Conservation (phyloP, 2,888 invertebrate species). For the Apoda limacodes region DNA sequence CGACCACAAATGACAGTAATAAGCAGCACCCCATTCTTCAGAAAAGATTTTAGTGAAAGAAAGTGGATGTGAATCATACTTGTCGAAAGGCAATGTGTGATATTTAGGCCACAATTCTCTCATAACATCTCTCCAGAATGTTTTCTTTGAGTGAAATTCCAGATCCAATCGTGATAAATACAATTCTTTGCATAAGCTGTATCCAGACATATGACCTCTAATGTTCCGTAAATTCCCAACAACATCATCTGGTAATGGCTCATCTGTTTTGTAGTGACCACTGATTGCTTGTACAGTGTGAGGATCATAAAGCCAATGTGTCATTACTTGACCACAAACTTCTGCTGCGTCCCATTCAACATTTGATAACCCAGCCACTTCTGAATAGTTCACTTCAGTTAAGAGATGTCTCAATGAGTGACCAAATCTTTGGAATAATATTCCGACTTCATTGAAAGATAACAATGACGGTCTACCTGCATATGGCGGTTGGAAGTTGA, state of each 20-base stretch:
- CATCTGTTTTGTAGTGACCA: conserved; percentile 79
- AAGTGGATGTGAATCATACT: conserved; percentile 86
- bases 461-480: conserved; percentile 76
- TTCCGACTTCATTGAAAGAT: conserved; percentile 79
- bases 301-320: conserved; percentile 81
- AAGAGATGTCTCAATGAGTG: conserved; percentile 87
- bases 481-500: conserved; percentile 80
- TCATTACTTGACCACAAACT: conserved; percentile 85
- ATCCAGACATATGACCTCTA: conserved; percentile 81
- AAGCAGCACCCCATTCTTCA: conserved; percentile 87
- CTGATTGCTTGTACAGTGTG: conserved; percentile 72
- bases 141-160: conserved; percentile 79
- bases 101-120: conserved; percentile 85
- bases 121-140: conserved; percentile 87
- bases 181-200: conserved; percentile 82
- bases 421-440: conserved; percentile 89
- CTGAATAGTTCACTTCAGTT: conserved; percentile 83
- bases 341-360: conserved; percentile 96
- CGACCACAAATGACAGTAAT: conserved; percentile 89
- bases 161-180: conserved; percentile 87
- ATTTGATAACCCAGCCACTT: conserved; percentile 86
- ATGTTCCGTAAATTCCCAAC: conserved; percentile 73
- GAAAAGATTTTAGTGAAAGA: conserved; percentile 86
- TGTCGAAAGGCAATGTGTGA: conserved; percentile 79
- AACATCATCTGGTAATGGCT: conserved; percentile 75